Evolutionary conservation across 2,113 vertebrate genomes (phyloP), one percentile per base, ranked within the genome.

Genomic region (Castor canadensis): DNA sequence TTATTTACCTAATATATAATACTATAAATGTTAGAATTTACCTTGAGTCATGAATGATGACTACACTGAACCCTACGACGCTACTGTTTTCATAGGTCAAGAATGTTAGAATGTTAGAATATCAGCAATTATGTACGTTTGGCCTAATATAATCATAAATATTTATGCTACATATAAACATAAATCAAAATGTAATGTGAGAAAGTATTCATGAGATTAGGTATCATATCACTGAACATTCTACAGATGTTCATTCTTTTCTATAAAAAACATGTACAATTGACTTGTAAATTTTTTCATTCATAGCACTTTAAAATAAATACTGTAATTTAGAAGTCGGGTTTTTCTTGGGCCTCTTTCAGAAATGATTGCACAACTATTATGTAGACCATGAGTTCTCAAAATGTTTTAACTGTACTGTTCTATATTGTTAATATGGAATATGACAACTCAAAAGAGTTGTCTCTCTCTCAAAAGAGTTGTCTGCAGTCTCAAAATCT

Each of bases 271-370:
- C 11, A 93, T 1, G 38, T 12, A 60, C 19, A 69, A 80, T 26
- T 69, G 71, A 72, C 38, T 56, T 91, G n/a, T 82, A 95, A 62
- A 73, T 26, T 67, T n/a, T n/a, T n/a, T n/a, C n/a, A n/a, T n/a
- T n/a, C n/a, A n/a, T n/a, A n/a, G n/a, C n/a, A n/a, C n/a, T n/a
- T 87, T 66, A 16, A 87, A 92, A 32, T 89, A 87, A 22, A 5
- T 40, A 83, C 49, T 89, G 69, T 5, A 79, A 56, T 77, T 69
- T 30, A 94, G 16, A 91, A 85, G 16, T 49, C 71, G 49, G 32
- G 9, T 77, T 72, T 73, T 73, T 30, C 26, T 71, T 67, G 30
- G n/a, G 47, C 10, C 43, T 88, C 58, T 91, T 92, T 92, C 72
- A 64, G 30, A 92, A 93, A 89, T 67, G 60, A 12, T 76, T 91